Conservation (phyloP, 2,113 vertebrate species). For the Anguilla rostrata region DNA sequence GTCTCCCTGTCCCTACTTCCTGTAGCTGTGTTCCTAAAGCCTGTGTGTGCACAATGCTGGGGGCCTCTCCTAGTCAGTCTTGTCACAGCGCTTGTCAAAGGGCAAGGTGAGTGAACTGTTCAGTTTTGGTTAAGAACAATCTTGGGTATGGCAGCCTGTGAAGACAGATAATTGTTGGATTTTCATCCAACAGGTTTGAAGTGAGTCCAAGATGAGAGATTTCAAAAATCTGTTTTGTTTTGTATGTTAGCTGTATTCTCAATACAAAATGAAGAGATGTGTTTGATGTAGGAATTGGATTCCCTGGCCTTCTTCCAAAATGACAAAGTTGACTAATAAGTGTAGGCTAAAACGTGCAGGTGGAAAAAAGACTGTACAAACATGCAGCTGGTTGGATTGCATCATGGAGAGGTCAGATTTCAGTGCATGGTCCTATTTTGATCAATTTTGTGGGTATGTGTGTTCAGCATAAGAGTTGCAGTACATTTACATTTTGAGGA, state of each 20-base stretch:
- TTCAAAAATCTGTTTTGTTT: too few species aligned
- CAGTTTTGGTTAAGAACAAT: too few species aligned
- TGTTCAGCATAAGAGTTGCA: too few species aligned
- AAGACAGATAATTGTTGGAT: too few species aligned
- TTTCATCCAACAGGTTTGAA: background rate
- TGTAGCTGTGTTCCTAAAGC: slow-evolving; percentile 20
- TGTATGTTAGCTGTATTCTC: slow-evolving; percentile 2
- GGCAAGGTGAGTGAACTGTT: background rate
- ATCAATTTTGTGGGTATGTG: too few species aligned
- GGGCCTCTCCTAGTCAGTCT: slow-evolving; percentile 4
- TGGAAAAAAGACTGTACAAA: background rate
- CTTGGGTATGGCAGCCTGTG: too few species aligned
- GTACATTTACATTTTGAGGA: too few species aligned
- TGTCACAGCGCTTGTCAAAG: background rate
- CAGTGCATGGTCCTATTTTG: background rate
- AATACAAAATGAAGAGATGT: too few species aligned
- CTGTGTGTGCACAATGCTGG: background rate
- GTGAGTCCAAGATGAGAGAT: background rate
- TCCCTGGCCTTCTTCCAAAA: too few species aligned
- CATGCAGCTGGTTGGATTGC: background rate
- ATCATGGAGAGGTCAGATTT: background rate
- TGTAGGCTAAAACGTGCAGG: too few species aligned
- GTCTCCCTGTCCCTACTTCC: slow-evolving; percentile 34
- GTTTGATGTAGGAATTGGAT: too few species aligned
- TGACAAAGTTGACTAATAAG: too few species aligned